Percentiles rank a stretch among this genome's conserved stretches.
Conservation (phyloP, 2,113 vertebrate species). For the Herpetotheres cachinnans region DNA sequence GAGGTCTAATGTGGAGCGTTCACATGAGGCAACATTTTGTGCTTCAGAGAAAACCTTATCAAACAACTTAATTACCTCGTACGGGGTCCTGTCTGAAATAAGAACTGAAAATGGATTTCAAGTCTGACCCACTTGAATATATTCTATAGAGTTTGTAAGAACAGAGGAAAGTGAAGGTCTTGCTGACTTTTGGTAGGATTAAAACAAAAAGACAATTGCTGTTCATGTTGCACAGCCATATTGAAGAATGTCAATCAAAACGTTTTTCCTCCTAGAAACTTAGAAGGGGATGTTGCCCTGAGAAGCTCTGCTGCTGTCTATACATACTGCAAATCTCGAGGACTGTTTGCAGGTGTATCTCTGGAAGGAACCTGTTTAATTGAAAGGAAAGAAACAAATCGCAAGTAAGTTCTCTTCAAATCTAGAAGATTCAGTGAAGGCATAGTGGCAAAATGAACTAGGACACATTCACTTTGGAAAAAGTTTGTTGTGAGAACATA, state of each 20-base stretch:
- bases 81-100: not conserved
- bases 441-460: not conserved
- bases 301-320: conserved; percentile 91
- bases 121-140: not conserved
- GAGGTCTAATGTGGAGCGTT: not conserved
- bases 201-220: not conserved
- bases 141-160: not conserved
- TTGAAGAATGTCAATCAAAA: not conserved
- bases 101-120: not conserved
- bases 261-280: conserved; percentile 76
- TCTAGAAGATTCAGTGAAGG: not conserved
- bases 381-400: conserved; percentile 95
- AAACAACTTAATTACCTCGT: not conserved
- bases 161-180: not conserved
- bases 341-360: conserved; percentile 92
- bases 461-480: not conserved
- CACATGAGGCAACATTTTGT: not conserved
- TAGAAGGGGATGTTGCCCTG: conserved; percentile 90
- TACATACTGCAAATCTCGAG: conserved; percentile 92
- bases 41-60: not conserved
- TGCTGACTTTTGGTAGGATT: not conserved
- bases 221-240: not conserved
- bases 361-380: conserved; percentile 92
- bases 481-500: not conserved
- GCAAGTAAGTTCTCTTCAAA: conserved; percentile 80